Base-by-base conservation (phyloP, 2,113 vertebrate species). In the Phycodurus eques region DNA sequence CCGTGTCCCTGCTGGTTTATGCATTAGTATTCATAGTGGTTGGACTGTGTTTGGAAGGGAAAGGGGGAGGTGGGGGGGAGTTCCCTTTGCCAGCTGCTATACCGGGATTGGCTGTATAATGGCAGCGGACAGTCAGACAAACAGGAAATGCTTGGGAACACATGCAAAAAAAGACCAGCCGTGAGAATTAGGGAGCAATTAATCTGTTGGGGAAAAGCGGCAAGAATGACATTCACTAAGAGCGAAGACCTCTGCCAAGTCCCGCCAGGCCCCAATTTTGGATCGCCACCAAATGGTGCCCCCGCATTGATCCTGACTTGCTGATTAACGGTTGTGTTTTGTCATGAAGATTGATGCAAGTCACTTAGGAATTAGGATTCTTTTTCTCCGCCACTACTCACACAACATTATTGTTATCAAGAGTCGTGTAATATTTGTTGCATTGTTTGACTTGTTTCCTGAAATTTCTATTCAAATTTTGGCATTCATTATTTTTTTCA, bases 11-110 rank as follows among this genome's bases (percentile, higher is more conserved):
- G 8, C 57, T 77, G 73, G 69, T 81, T 69, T 66, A 68, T 43
- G 46, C 73, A 81, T 88, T 85, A 85, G 83, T 87, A 89, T 90
- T 90, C 88, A 88, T 86, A 71, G 66, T 74, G 81, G 75, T 61
- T 35, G 63, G 64, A 70, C 63, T 77, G 33, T 72, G 71, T 69
- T 71, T 61, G 59, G 59, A 35, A 33, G 15, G 31, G 59, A 35
- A 35, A 53, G 49, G 17, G 19, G 49, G 59, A 31, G 59, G 31
- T 17, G 59, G 35, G 17, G 67, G 71, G 76, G 76, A 79, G 77
- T 77, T 80, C 71, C 79, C 72, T 66, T 49, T 67, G 85, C 85
- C 85, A 86, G 88, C 85, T 87, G 83, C 87, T 81, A 81, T 67
- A 70, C 83, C 75, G 75, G 72, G 47, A 31, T 74, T 78, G 71